Base-by-base conservation (phyloP, 2,888 invertebrate genomes). In the Agrotis clavis region DNA sequence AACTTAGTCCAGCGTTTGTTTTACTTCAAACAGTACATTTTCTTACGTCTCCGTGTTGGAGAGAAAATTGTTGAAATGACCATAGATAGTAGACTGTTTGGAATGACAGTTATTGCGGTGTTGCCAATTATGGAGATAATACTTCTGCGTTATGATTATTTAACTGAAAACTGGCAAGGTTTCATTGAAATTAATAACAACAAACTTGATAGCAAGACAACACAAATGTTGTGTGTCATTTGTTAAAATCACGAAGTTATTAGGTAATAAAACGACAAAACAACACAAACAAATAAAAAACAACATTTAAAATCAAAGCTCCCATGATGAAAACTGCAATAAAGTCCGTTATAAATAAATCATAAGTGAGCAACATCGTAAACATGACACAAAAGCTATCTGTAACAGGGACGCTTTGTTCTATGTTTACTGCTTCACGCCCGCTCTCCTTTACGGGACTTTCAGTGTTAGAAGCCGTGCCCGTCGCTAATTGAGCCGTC, bases 1-100 rank as follows among this genome's bases (percentile, higher is more conserved):
- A 66, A 78, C 64, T 74, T 81, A 67, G 63, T 60, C n/a, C 48
- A 25, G 25, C 69, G 81, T 80, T 81, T 84, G 76, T 80, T 72
- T 83, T 41, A 51, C 56, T 71, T 64, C 51, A 41, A 82, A 78
- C 71, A 71, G 62, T 82, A 82, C 47, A 79, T 78, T 73, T 62
- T 65, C 35, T 50, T 50, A 19, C 48, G 56, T 73, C n/a, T n/a
- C 71, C 82, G 82, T 35, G 51, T 81, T 47, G 59, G n/a, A 53
- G 59, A 30, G 78, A 71, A 77, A 82, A 54, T 69, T n/a, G n/a
- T 60, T 18, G 21, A 19, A 21, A 50, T 65, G 45, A 47, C 50
- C 21, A 21, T 48, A 56, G 25, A 25, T 45, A 53, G 21, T 47
- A 51, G 11, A 13, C n/a, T 25, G 11, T 54, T 19, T 19, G 30